phyloP scores from a whole-genome alignment of 2,888 invertebrate genomes.

The Neoascia interrupta region DNA sequence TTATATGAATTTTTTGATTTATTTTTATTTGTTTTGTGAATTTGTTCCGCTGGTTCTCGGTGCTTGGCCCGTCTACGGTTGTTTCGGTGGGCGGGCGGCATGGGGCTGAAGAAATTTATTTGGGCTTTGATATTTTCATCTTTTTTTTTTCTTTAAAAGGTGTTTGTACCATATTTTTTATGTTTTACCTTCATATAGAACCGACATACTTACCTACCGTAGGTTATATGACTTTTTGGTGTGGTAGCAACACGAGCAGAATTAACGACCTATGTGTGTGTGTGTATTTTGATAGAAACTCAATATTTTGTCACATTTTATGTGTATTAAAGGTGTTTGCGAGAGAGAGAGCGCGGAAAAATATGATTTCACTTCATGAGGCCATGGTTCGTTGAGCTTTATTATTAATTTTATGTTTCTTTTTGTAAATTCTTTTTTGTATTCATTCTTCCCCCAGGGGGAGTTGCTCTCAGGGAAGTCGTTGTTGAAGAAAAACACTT shows the following conservation, averaged over 20 bases:
- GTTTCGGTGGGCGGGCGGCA: not conserved
- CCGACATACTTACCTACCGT: conserved; percentile 6
- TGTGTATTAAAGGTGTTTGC: conserved; percentile 59
- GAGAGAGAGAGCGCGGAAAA: conserved; percentile 20
- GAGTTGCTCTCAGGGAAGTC: no score
- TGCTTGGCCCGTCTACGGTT: conserved; percentile 8
- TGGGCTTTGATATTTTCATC: conserved; percentile 55
- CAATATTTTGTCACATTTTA: conserved; percentile 64
- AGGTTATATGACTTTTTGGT: conserved; percentile 31
- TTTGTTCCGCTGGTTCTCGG: conserved; percentile 52
- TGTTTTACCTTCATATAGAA: conserved; percentile 14
- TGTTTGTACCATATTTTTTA: conserved; percentile 42
- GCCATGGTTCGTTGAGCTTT: conserved; percentile 54
- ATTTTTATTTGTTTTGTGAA: conserved; percentile 64
- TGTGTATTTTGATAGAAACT: conserved; percentile 44
- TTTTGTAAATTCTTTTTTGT: no score
- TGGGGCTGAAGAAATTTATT: conserved; percentile 48
- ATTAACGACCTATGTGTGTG: conserved; percentile 1
- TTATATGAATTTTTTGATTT: conserved; percentile 66
- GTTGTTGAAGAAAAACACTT: no score
- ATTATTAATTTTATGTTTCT: conserved; percentile 54
- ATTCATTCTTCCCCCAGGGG: no score
- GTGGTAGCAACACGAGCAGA: conserved; percentile 22
- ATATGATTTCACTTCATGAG: conserved; percentile 62
- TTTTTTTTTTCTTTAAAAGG: conserved; percentile 33